Percentiles rank a stretch among this genome's conserved stretches.
Conservation (phyloP, 1,140 invertebrate species). For the Eciton burchellii region DNA sequence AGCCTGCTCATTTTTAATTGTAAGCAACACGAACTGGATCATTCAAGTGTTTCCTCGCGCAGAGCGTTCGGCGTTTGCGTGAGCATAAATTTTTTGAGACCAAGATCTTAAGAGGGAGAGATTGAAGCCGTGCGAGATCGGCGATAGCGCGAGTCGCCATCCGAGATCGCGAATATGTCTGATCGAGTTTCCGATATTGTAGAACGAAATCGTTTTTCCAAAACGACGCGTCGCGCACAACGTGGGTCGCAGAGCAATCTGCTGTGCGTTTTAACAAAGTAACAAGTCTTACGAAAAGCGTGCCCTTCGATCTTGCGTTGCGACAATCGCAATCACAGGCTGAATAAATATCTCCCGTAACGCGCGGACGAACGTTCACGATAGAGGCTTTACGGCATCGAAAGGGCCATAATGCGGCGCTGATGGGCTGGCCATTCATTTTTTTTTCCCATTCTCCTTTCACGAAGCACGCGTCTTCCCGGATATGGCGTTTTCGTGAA, state of each 20-base stretch:
- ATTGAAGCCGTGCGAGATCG: not conserved
- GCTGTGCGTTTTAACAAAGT: conserved; percentile 21
- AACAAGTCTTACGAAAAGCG: conserved; percentile 1
- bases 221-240: not conserved
- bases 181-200: not conserved
- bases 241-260: not conserved
- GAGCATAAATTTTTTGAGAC: conserved; percentile 15
- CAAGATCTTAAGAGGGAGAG: not conserved
- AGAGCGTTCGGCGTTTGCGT: conserved; percentile 7
- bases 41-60: conserved; percentile 8
- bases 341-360: conserved; percentile 9
- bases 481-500: conserved; percentile 10
- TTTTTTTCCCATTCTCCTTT: conserved; percentile 4
- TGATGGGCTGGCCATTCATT: conserved; percentile 5
- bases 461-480: conserved; percentile 11
- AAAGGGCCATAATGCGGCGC: not conserved
- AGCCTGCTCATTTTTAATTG: conserved; percentile 5
- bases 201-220: not conserved
- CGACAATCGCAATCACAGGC: not conserved
- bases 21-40: conserved; percentile 15
- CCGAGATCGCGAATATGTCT: not conserved
- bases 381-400: conserved; percentile 15
- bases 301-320: not conserved
- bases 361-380: not conserved
- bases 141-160: not conserved